Conservation (phyloP, 2,888 invertebrate genomes). For the Hoplodrina blanda region DNA sequence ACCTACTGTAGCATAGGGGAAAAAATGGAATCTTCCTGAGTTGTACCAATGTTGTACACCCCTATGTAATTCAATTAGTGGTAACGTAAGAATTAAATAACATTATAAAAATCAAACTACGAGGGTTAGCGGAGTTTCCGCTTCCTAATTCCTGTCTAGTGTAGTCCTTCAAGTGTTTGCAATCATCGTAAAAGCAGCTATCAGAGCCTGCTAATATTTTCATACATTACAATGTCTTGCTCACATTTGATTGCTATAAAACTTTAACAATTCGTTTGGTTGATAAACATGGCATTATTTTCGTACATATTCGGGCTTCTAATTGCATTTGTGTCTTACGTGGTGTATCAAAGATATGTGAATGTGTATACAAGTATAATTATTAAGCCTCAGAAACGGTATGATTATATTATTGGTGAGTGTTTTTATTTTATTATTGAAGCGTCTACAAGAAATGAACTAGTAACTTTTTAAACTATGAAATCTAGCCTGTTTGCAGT, state of each 20-base stretch:
- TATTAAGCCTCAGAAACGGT: constrained; percentile 80
- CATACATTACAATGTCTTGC: neutral
- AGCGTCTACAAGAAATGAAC: constrained; percentile 9
- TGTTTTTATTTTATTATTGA: constrained; percentile 9
- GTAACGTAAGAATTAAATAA: constrained; percentile 70
- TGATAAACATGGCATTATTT: constrained; percentile 74
- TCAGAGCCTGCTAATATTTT: neutral
- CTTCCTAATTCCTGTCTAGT: constrained; percentile 20
- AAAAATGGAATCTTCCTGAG: too few relatives aligned
- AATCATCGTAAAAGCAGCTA: neutral
- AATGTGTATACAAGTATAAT: constrained; percentile 79
- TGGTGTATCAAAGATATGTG: constrained; percentile 81
- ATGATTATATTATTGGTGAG: constrained; percentile 88
- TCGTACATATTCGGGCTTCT: constrained; percentile 77
- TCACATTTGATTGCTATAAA: constrained; percentile 14
- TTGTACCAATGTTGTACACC: constrained; percentile 50
- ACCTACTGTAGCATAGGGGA: too few relatives aligned
- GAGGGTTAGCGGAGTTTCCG: constrained; percentile 32
- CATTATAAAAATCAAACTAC: constrained; percentile 66
- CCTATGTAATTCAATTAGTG: constrained; percentile 85
- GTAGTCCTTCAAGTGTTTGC: neutral
- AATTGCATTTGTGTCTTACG: constrained; percentile 77
- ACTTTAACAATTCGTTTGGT: constrained; percentile 4
- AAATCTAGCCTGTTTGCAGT: too few relatives aligned
- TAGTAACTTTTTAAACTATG: constrained; percentile 5